Base-by-base conservation (phyloP, 1,140 invertebrate genomes). In the Heliconius nattereri region DNA sequence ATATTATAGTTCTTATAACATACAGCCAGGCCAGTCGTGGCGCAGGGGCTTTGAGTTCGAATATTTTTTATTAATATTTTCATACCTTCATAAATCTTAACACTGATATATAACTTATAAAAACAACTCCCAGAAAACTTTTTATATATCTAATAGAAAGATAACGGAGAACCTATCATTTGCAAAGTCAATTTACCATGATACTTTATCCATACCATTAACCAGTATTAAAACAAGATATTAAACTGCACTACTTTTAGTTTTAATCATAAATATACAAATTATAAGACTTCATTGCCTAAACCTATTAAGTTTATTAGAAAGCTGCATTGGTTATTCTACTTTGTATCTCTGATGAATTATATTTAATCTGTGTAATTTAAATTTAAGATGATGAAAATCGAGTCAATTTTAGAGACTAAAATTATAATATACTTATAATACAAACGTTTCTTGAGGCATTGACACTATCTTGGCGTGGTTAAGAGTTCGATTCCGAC, bases 331-430 rank as follows among this genome's bases (percentile, higher is more conserved):
- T 66, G 60, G 8, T 66, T 66, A 66, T 29, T 66, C 13, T 66
- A 29, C 3, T 66, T 66, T 26, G 26, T 45, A 66, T n/a, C 26
- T 26, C 5, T 66, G 1, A 3, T 13, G 23, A 66, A 66, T 66
- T 66, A 29, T 66, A 7, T 66, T 57, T 57, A 66, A 66, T 66
- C 23, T 66, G 3, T 66, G 57, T 66, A 66, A 66, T 66, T 26
- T 26, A 23, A 66, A n/a, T n/a, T n/a, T n/a, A n/a, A n/a, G n/a
- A 35, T 35, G 5, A 35, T 35, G 32, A 35, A 35, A 35, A 35
- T 35, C 32, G 32, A 35, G 32, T 35, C n/a, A n/a, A n/a, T n/a
- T 35, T 35, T 7, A 7, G 0, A 35, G 32, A 35, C 32, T 35
- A 35, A 35, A 35, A 35, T 35, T 7, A 35, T 35, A 35, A 32